Conservation (phyloP, 1,140 invertebrate genomes). For the Meloidogyne chitwoodi region DNA sequence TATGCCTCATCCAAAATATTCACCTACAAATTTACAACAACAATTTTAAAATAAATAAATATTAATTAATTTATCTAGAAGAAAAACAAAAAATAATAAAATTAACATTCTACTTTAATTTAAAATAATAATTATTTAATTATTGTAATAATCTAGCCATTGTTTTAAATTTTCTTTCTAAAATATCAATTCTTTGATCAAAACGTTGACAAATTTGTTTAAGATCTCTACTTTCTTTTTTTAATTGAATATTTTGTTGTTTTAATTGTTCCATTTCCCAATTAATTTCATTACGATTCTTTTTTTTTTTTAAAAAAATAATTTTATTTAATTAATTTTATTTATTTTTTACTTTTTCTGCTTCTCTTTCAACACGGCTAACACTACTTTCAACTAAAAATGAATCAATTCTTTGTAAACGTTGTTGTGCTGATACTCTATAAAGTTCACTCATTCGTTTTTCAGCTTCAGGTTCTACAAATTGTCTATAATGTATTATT, state of each 20-base stretch:
- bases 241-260: conserved; percentile 48
- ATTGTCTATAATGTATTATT: conserved; percentile 47
- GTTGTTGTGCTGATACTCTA: conserved; percentile 51
- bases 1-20: conserved; percentile 19
- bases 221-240: conserved; percentile 56
- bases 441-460: conserved; percentile 55
- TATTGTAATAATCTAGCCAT: conserved; percentile 54
- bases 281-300: conserved; percentile 49
- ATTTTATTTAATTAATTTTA: background rate
- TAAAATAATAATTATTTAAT: background rate
- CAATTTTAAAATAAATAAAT: conserved; percentile 5
- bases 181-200: conserved; percentile 47
- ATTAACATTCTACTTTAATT: no score
- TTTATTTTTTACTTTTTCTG: background rate
- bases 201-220: conserved; percentile 48
- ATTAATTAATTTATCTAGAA: no score
- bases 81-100: no score
- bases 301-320: conserved; percentile 22
- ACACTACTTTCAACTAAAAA: conserved; percentile 54
- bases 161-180: conserved; percentile 58
- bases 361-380: conserved; percentile 47
- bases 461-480: conserved; percentile 54
- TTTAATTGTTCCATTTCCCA: conserved; percentile 59
- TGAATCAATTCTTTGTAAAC: conserved; percentile 53
- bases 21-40: conserved; percentile 14